These are phyloP conservation scores for Acholoe squamosa DNA, from an alignment of 2,888 invertebrate genomes.

Conservation along the genomic window DNA sequence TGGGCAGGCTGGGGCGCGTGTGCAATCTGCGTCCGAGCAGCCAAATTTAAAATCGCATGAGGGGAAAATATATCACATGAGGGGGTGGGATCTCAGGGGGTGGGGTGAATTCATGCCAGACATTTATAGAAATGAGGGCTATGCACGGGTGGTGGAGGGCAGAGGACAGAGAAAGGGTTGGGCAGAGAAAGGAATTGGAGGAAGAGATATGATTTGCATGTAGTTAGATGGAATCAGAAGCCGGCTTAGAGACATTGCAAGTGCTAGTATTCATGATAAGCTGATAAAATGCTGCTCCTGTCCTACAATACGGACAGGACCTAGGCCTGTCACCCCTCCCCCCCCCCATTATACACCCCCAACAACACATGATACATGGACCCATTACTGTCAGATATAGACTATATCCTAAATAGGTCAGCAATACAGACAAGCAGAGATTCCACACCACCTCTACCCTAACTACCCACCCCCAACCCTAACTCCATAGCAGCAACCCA, in stretches of 20 bases:
- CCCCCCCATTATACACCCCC: background rate
- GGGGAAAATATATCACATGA: slow-evolving; percentile 56
- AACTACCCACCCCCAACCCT: background rate
- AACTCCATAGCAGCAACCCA: background rate
- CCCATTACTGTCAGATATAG: background rate
- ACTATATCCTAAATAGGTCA: slow-evolving; percentile 43
- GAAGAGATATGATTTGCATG: slow-evolving; percentile 56
- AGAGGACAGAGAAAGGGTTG: background rate
- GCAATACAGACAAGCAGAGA: background rate
- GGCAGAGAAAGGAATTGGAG: background rate
- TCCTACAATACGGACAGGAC: slow-evolving; percentile 29
- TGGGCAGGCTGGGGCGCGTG: slow-evolving; percentile 27
- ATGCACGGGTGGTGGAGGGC: background rate
- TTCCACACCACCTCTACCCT: no score
- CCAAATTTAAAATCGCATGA: slow-evolving; percentile 61
- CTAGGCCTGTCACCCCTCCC: background rate
- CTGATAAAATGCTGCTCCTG: slow-evolving; percentile 56
- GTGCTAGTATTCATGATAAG: slow-evolving; percentile 57
- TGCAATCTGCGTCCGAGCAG: slow-evolving; percentile 42
- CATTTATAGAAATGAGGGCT: slow-evolving; percentile 50
- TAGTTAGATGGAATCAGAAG: slow-evolving; percentile 59
- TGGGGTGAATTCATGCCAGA: slow-evolving; percentile 60
- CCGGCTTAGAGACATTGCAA: slow-evolving; percentile 23
- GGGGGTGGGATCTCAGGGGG: slow-evolving; percentile 5
- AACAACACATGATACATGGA: background rate